Evolutionary conservation across 2,888 invertebrate genomes (phyloP).

Genomic region (Ischnus inquisitorius): DNA sequence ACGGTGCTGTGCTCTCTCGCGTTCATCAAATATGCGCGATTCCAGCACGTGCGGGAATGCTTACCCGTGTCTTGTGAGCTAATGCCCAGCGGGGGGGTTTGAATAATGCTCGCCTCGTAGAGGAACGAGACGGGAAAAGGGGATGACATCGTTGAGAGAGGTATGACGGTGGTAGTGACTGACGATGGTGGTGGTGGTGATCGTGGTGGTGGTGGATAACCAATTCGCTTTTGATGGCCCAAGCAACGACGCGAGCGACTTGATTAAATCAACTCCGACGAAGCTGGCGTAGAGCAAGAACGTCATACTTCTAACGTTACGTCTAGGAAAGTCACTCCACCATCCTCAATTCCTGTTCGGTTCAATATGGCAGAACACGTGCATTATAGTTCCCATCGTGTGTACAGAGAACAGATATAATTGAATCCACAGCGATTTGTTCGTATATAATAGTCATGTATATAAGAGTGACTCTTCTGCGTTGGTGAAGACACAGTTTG

Average conservation of each 20-base stretch:
- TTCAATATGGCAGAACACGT: slow-evolving; percentile 2
- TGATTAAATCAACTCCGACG: slow-evolving; percentile 59
- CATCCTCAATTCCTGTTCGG: slow-evolving; percentile 23
- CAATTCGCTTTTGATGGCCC: slow-evolving; percentile 59
- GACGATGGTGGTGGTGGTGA: background rate
- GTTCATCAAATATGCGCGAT: slow-evolving; percentile 33
- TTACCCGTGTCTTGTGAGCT: slow-evolving; percentile 14
- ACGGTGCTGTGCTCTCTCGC: background rate
- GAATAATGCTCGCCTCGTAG: slow-evolving; percentile 36
- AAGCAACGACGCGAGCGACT: slow-evolving; percentile 43
- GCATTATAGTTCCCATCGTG: slow-evolving; percentile 14
- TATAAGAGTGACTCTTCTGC: background rate
- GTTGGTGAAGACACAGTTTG: background rate
- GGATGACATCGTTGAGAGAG: slow-evolving; percentile 37
- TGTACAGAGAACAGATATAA: slow-evolving; percentile 17
- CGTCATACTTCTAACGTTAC: slow-evolving; percentile 25
- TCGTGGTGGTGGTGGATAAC: slow-evolving; percentile 36
- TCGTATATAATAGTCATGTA: background rate
- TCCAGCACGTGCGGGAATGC: slow-evolving; percentile 19
- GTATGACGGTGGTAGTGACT: slow-evolving; percentile 22
- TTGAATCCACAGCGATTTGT: background rate
- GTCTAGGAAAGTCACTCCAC: slow-evolving; percentile 14
- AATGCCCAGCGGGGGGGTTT: slow-evolving; percentile 22
- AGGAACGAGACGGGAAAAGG: slow-evolving; percentile 30
- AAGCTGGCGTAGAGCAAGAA: slow-evolving; percentile 34